Conservation (phyloP, 2,797 vertebrate genomes). For the Pipistrellus kuhlii region DNA sequence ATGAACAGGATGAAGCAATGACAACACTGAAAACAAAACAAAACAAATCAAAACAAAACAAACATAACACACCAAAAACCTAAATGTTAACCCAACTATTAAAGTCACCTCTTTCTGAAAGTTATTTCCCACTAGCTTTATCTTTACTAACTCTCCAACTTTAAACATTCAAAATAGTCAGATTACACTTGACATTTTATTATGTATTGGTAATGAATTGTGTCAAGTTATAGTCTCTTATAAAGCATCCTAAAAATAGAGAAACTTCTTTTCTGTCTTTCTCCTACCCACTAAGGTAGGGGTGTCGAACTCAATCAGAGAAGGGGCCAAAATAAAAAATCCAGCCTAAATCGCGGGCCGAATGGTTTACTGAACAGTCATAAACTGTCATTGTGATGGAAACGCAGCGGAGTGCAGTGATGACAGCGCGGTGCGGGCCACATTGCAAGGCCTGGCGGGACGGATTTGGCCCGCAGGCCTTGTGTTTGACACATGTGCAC, state of each 20-base stretch:
- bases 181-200: neutral
- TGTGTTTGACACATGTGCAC: too few relatives aligned
- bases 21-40: neutral
- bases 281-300: neutral
- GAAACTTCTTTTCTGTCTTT: neutral
- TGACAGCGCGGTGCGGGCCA: too few relatives aligned
- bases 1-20: neutral
- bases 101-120: slow-evolving; percentile 10
- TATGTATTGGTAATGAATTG: neutral
- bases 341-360: too few relatives aligned
- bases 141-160: slow-evolving; percentile 3
- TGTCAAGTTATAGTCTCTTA: slow-evolving; percentile 10
- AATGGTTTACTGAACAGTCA: too few relatives aligned
- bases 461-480: too few relatives aligned
- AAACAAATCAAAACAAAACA: too few relatives aligned
- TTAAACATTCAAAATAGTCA: slow-evolving; percentile 48
- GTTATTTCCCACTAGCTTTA: neutral
- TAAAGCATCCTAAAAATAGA: neutral
- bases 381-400: too few relatives aligned
- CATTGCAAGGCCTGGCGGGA: too few relatives aligned
- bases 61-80: neutral
- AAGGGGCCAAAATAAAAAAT: too few relatives aligned
- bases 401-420: too few relatives aligned
- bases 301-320: too few relatives aligned
- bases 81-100: slow-evolving; percentile 7